Conservation (phyloP, 2,888 invertebrate genomes). For the Lycia hirtaria region DNA sequence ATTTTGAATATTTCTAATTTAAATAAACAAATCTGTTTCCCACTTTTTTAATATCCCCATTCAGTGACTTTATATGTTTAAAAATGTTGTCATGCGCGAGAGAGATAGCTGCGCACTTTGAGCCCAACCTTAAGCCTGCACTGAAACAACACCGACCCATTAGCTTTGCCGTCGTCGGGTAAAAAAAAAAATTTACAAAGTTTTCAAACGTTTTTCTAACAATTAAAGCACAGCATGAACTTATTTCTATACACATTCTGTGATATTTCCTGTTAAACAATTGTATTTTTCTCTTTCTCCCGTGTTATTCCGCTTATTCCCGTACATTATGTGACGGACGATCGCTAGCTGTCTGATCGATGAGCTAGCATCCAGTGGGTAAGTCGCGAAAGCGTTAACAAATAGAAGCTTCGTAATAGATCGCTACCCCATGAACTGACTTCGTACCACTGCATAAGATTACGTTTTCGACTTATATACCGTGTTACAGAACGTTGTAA, state of each 20-base stretch:
- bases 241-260: conserved; percentile 62
- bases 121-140: too few relatives aligned
- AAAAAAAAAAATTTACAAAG: neutral
- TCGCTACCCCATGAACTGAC: conserved; percentile 51
- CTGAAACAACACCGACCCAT: too few relatives aligned
- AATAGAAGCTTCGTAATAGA: conserved; percentile 72
- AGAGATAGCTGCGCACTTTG: too few relatives aligned
- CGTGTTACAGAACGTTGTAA: too few relatives aligned
- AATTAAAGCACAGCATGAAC: conserved; percentile 74
- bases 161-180: too few relatives aligned
- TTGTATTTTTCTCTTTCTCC: conserved; percentile 79
- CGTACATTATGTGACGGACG: conserved; percentile 73
- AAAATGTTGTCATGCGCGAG: too few relatives aligned
- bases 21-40: too few relatives aligned
- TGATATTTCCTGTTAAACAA: conserved; percentile 70
- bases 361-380: conserved; percentile 92
- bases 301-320: conserved; percentile 79
- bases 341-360: conserved; percentile 93
- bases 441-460: conserved; percentile 5
- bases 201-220: neutral
- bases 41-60: too few relatives aligned
- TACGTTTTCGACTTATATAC: too few relatives aligned
- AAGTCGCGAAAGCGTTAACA: conserved; percentile 80
- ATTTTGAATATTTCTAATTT: too few relatives aligned
- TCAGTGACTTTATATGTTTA: too few relatives aligned